Conservation (phyloP, 2,888 invertebrate genomes). For the Venustoraphidia nigricollis region DNA sequence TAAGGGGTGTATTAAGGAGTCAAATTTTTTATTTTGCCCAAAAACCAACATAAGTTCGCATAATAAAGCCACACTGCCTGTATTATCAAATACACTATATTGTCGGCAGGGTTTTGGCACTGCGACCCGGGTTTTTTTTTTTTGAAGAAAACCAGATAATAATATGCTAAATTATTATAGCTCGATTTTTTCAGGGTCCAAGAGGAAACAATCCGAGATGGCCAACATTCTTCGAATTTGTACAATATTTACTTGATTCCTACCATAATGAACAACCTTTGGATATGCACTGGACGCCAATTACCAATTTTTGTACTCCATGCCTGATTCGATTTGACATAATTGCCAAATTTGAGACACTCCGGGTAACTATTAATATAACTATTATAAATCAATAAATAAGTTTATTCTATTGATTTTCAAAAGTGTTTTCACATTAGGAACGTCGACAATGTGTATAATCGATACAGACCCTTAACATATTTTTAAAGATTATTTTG, state of each 20-base stretch:
- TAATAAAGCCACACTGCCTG: too few relatives aligned
- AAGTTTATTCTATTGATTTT: not conserved
- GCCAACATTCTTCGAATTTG: conserved; percentile 70
- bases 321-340: conserved; percentile 71
- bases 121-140: too few relatives aligned
- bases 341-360: conserved; percentile 68
- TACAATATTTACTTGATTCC: conserved; percentile 60
- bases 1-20: too few relatives aligned
- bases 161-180: not conserved
- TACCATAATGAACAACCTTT: conserved; percentile 43
- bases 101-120: too few relatives aligned
- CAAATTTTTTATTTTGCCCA: too few relatives aligned
- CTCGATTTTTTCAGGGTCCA: conserved; percentile 15
- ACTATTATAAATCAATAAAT: too few relatives aligned
- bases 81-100: too few relatives aligned
- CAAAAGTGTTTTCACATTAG: too few relatives aligned
- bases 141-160: too few relatives aligned
- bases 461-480: not conserved
- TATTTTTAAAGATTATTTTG: not conserved
- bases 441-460: too few relatives aligned
- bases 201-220: conserved; percentile 33
- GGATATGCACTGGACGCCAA: conserved; percentile 83
- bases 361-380: conserved; percentile 44
- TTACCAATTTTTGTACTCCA: conserved; percentile 70
- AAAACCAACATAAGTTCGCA: too few relatives aligned